Base-by-base conservation (phyloP, 2,888 invertebrate species). In the Emmelina monodactyla region DNA sequence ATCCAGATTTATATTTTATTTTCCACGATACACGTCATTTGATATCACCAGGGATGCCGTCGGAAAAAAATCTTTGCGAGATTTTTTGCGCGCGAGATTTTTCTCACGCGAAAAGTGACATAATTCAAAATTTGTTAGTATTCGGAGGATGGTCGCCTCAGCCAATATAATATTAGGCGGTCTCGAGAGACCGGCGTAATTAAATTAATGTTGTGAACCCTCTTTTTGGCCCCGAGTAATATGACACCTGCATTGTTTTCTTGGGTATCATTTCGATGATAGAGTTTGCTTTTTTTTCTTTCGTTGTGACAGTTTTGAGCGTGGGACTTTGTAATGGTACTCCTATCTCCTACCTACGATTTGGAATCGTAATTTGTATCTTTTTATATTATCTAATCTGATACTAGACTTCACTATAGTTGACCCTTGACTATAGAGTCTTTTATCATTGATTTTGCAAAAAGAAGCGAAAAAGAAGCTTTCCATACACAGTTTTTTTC, bases 71-170 rank as follows among this genome's bases (percentile, higher is more conserved):
- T 75, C 62, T 64, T 62, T 62, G 64, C 59, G 64, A 67, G 73
- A 76, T 76, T 73, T 75, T 71, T 75, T 76, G 78, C 78, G 75
- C 78, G 73, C 76, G 75, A 69, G 72, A 71, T n/a, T n/a, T 75
- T 76, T 79, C 78, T 75, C 78, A 75, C 76, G 75, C 70, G 72
- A 71, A 73, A 78, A 76, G 75, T 68, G 25, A 73, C 71, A 70
- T 73, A 65, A 62, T 62, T 58, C 63, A 70, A 67, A 19, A 25
- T n/a, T 25, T n/a, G 9, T 73, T 72, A 62, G 66, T 72, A 64
- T 64, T 28, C 28, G 64, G 63, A 44, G 58, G 51, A 50, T 55
- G 55, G 59, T 45, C 47, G 59, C 52, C 56, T 69, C 64, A 68
- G 73, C 69, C 55, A n/a, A 65, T 65, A 68, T 64, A 69, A 69